These are phyloP conservation scores for Gila orcuttii DNA, from an alignment of 2,113 vertebrate genomes.

Conservation along the genomic window DNA sequence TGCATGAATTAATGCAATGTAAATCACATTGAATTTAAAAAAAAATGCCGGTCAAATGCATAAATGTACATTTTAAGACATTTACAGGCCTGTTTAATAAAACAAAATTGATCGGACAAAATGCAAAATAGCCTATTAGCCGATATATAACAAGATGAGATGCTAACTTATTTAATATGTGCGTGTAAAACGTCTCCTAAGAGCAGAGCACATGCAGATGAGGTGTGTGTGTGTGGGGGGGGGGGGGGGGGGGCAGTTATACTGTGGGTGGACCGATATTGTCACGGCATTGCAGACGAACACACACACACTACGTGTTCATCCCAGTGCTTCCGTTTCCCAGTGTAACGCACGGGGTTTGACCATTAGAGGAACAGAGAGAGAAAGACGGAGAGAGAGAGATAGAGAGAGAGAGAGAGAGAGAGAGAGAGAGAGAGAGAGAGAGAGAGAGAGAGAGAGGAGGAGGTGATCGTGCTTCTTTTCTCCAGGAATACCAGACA, in stretches of 20 bases:
- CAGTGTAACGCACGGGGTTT: constrained; percentile 55
- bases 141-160: not conserved
- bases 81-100: not conserved
- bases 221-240: not conserved
- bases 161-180: not conserved
- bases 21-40: no score
- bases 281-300: constrained; percentile 69
- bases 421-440: constrained; percentile 44
- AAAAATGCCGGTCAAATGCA: no score
- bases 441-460: constrained; percentile 46
- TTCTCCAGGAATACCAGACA: constrained; percentile 65
- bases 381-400: constrained; percentile 47
- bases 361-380: constrained; percentile 64
- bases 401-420: constrained; percentile 48
- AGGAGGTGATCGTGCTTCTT: constrained; percentile 72
- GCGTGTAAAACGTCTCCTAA: no score
- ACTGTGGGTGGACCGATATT: constrained; percentile 68
- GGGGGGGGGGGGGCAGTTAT: constrained; percentile 52
- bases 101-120: not conserved
- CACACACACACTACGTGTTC: constrained; percentile 66
- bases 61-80: not conserved
- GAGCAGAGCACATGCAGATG: not conserved
- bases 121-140: no score
- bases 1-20: no score
- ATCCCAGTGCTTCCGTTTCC: constrained; percentile 73